Conservation (phyloP, 2,888 invertebrate species). For the Parthenolecanium corni region DNA sequence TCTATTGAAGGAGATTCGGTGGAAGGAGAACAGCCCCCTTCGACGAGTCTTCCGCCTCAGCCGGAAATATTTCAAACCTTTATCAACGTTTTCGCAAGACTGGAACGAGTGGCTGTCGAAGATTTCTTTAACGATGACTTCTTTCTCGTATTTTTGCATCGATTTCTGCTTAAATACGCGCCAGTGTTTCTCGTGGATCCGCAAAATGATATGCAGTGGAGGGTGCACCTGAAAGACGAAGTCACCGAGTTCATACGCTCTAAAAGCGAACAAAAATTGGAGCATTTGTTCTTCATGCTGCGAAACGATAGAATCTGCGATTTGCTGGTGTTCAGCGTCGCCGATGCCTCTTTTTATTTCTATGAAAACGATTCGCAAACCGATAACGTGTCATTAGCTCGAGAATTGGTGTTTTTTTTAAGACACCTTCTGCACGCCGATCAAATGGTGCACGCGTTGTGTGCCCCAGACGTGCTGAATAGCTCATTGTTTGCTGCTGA, state of each 20-base stretch:
- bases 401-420: background rate
- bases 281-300: background rate
- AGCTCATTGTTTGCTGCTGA: background rate
- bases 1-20: background rate
- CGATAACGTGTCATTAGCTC: background rate
- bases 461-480: background rate
- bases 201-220: background rate
- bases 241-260: background rate
- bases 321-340: background rate
- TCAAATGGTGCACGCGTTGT: background rate
- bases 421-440: background rate
- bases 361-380: background rate
- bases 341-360: background rate
- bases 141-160: background rate
- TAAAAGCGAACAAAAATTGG: background rate
- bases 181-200: conserved; percentile 3
- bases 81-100: background rate
- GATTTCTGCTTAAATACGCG: background rate
- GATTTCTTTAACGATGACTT: conserved; percentile 1
- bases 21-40: background rate
- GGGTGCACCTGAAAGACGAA: background rate
- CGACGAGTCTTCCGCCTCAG: background rate
- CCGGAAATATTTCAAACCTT: background rate
- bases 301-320: background rate
- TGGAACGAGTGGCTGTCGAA: background rate